Evolutionary conservation across 2,113 vertebrate species (phyloP).

Genomic region (Myiozetetes cayanensis): DNA sequence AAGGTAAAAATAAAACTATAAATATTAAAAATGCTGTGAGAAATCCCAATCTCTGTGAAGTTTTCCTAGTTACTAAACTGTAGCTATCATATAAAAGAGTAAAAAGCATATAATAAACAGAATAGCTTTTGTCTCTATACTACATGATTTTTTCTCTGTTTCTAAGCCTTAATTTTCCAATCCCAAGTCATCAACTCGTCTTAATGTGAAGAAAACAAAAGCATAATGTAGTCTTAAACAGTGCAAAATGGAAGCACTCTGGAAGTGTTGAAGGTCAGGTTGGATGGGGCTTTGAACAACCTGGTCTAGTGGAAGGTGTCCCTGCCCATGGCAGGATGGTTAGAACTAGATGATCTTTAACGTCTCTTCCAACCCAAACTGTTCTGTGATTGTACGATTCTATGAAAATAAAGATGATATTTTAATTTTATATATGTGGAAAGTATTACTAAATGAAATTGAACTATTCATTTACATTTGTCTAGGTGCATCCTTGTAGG

Average conservation of each 20-base stretch:
- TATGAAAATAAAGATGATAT: neutral
- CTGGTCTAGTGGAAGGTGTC: neutral
- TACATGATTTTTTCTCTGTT: neutral
- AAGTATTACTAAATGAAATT: neutral
- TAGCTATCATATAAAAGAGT: neutral
- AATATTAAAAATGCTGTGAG: neutral
- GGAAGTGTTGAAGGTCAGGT: neutral
- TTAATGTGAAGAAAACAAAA: neutral
- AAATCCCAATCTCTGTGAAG: neutral
- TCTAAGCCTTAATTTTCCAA: neutral
- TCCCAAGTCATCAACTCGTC: neutral
- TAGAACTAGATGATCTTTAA: neutral
- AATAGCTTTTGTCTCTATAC: neutral
- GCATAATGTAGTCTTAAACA: neutral
- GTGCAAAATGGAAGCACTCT: neutral
- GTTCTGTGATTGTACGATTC: too few species aligned
- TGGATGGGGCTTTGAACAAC: neutral
- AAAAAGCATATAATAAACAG: neutral
- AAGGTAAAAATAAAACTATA: slow-evolving; percentile 2
- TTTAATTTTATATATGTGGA: neutral
- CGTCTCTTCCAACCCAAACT: neutral
- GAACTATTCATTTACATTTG: neutral
- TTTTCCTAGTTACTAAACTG: neutral
- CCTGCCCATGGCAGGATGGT: neutral
- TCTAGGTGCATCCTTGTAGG: neutral